Conservation (phyloP, 2,888 invertebrate species). For the Drepanosiphum platanoidis region DNA sequence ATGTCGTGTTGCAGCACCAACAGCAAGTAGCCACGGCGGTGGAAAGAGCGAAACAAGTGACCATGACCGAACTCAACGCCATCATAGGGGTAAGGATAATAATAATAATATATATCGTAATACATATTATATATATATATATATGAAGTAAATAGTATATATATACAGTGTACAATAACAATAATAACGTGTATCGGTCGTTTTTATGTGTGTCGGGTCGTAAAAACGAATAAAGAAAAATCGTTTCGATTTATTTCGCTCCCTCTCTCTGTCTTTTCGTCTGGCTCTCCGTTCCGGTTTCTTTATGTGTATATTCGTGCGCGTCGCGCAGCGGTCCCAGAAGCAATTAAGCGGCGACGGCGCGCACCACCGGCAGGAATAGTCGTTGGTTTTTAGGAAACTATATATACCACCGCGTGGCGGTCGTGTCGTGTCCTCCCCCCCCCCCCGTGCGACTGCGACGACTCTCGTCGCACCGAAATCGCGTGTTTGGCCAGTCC, state of each 20-base stretch:
- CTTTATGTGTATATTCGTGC: not conserved
- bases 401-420: not conserved
- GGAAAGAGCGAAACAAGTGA: conserved; percentile 94
- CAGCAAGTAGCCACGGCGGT: conserved; percentile 93
- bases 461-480: conserved; percentile 5
- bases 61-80: conserved; percentile 92
- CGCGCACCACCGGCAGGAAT: not conserved
- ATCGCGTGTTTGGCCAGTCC: conserved; percentile 45
- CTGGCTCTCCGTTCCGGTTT: not conserved
- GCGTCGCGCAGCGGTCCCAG: conserved; percentile 35
- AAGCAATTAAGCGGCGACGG: conserved; percentile 40
- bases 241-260: not conserved
- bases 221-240: conserved; percentile 28
- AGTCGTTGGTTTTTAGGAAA: conserved; percentile 41
- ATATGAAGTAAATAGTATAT: too few species aligned
- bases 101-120: not conserved
- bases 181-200: not conserved
- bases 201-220: conserved; percentile 12
- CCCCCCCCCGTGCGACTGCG: not conserved
- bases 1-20: conserved; percentile 76
- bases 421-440: too few species aligned
- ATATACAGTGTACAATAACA: not conserved
- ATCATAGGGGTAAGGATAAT: conserved; percentile 85
- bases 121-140: not conserved
- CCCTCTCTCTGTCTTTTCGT: not conserved